phyloP scores from a whole-genome alignment of 2,888 invertebrate genomes.

The Cephonodes hylas region DNA sequence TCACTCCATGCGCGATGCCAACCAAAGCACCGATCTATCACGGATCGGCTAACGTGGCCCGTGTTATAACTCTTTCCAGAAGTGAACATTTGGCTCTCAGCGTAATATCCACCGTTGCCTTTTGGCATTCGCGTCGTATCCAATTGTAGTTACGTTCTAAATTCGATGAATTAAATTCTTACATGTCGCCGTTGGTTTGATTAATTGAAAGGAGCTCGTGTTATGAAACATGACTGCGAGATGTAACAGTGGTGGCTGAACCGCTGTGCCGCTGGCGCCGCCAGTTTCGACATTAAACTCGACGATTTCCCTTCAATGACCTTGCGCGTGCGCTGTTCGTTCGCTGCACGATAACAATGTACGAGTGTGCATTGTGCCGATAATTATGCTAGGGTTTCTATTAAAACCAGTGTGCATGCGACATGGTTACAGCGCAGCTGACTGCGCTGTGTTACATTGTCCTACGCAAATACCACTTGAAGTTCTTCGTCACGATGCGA shows the following conservation, averaged over 20 bases:
- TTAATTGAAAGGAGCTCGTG: conserved; percentile 49
- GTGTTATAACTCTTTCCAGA: conserved; percentile 25
- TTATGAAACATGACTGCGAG: conserved; percentile 65
- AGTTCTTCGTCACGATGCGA: background rate
- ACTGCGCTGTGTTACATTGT: background rate
- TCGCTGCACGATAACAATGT: conserved; percentile 55
- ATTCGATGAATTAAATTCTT: conserved; percentile 30
- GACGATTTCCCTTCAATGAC: conserved; percentile 77
- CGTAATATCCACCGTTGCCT: conserved; percentile 23
- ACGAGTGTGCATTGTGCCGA: conserved; percentile 35
- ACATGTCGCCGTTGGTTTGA: conserved; percentile 32
- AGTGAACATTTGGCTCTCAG: conserved; percentile 23
- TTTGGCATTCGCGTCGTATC: conserved; percentile 23
- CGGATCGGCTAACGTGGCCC: conserved; percentile 20
- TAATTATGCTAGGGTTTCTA: background rate
- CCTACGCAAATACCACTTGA: background rate
- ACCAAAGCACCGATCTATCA: conserved; percentile 18
- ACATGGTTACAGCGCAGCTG: conserved; percentile 11
- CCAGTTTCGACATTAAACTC: conserved; percentile 60
- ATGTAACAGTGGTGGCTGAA: conserved; percentile 54
- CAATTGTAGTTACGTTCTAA: conserved; percentile 16
- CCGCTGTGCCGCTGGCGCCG: conserved; percentile 40
- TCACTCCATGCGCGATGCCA: conserved; percentile 29
- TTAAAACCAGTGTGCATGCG: conserved; percentile 23
- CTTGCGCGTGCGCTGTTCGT: conserved; percentile 62